These are phyloP conservation scores for Temnopleurus reevesii DNA, from an alignment of 53 echinoderm and acorn worm species.

Conservation along the genomic window DNA sequence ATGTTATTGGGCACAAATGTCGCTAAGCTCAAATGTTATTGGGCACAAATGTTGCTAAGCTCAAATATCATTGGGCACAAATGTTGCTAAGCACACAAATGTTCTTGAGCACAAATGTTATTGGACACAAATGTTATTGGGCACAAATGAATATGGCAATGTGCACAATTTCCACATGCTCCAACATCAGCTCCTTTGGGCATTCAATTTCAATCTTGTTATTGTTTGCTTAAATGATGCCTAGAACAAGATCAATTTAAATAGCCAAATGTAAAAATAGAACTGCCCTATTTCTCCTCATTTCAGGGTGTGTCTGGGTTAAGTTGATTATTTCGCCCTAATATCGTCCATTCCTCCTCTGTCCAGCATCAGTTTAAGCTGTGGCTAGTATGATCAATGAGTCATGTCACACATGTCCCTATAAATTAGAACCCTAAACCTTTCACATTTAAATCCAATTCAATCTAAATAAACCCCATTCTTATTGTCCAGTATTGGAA, in stretches of 20 bases:
- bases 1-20: neutral
- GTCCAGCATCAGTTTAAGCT: neutral
- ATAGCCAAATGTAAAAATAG: neutral
- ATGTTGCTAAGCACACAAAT: no score
- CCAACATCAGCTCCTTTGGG: no score
- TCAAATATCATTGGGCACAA: no score
- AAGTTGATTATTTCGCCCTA: neutral
- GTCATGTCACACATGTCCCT: neutral
- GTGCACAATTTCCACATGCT: no score
- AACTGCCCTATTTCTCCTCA: neutral
- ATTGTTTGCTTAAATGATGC: constrained; percentile 4
- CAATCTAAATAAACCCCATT: neutral
- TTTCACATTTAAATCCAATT: neutral
- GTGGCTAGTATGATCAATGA: neutral
- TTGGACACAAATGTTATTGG: no score
- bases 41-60: no score
- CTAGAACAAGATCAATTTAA: constrained; percentile 10
- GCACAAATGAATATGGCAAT: no score
- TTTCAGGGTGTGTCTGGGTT: neutral
- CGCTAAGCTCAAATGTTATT: no score
- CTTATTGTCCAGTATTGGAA: neutral
- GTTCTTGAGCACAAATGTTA: no score
- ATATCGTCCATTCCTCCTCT: neutral
- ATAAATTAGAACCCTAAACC: neutral
- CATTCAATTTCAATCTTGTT: no score